Conservation (phyloP, 64 coral and sea anemone species). For the Pocillopora verrucosa region DNA sequence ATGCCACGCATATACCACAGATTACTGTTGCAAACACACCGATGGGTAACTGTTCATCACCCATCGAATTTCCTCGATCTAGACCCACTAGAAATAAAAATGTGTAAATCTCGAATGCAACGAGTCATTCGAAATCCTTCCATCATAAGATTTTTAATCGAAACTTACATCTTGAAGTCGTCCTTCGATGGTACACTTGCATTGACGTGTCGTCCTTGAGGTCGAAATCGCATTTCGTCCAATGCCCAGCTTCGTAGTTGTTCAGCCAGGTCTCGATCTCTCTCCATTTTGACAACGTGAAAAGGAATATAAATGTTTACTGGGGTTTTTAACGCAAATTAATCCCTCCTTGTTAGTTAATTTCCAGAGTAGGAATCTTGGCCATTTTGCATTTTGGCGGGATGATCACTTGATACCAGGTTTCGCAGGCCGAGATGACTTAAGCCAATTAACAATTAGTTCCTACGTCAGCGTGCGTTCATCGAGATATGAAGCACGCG, state of each 20-base stretch:
- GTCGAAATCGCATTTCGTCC: conserved; percentile 74
- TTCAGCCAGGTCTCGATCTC: background rate
- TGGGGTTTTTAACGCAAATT: too few relatives aligned
- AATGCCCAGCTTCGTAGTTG: conserved; percentile 58
- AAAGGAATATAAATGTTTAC: too few relatives aligned
- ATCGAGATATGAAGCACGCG: too few relatives aligned
- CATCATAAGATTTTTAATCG: too few relatives aligned
- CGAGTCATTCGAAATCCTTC: background rate
- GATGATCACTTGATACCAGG: background rate
- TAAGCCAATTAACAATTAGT: background rate
- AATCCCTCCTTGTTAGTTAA: background rate
- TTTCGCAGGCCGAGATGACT: background rate
- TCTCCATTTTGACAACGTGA: background rate
- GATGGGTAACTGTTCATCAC: too few relatives aligned
- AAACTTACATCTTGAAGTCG: conserved; percentile 72
- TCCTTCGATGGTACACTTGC: conserved; percentile 36
- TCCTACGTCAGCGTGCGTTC: too few relatives aligned
- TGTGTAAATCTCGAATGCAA: too few relatives aligned
- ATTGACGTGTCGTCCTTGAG: conserved; percentile 68
- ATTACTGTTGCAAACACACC: too few relatives aligned
- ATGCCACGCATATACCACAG: too few relatives aligned
- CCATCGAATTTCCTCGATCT: too few relatives aligned
- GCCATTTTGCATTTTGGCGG: conserved; percentile 1
- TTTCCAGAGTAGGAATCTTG: background rate
- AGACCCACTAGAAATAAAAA: too few relatives aligned